Percentiles rank a stretch among this genome's conserved stretches.
These are phyloP conservation scores for Andrena hattorfiana DNA, from an alignment of 2,888 invertebrate genomes.

Conservation along the genomic window DNA sequence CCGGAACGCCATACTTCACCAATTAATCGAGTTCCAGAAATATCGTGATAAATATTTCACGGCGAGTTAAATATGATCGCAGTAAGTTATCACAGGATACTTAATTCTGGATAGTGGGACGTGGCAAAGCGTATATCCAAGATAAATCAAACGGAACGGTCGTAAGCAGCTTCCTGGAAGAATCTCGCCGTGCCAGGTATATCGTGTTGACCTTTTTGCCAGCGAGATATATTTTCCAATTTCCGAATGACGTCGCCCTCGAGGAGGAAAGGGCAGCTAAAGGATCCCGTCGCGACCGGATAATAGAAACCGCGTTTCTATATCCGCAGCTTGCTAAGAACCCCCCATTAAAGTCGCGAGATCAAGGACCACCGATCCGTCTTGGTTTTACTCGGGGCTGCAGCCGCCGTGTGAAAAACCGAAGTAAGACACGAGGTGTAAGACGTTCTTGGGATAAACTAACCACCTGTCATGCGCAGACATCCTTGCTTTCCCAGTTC, in stretches of 20 bases:
- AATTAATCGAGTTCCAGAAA: slow-evolving; percentile 45
- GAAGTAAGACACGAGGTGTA: slow-evolving; percentile 20
- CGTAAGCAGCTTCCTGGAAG: slow-evolving; percentile 72
- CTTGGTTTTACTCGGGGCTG: slow-evolving; percentile 41
- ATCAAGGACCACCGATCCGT: slow-evolving; percentile 56
- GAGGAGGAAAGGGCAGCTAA: not conserved
- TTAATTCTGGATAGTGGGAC: slow-evolving; percentile 54
- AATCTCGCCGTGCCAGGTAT: slow-evolving; percentile 53
- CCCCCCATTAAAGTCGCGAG: slow-evolving; percentile 58
- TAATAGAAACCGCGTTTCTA: slow-evolving; percentile 66
- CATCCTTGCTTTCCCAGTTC: not conserved
- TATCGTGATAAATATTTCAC: slow-evolving; percentile 49
- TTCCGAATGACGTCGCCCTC: slow-evolving; percentile 69
- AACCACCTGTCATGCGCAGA: slow-evolving; percentile 14
- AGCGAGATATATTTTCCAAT: slow-evolving; percentile 73
- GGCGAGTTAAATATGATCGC: slow-evolving; percentile 30
- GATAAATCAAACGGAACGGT: slow-evolving; percentile 72
- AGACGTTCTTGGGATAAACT: slow-evolving; percentile 23
- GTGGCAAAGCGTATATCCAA: slow-evolving; percentile 47
- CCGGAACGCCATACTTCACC: slow-evolving; percentile 10
- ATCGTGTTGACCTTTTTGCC: slow-evolving; percentile 57
- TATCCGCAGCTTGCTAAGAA: slow-evolving; percentile 59
- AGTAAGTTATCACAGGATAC: slow-evolving; percentile 57
- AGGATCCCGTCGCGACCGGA: slow-evolving; percentile 59
- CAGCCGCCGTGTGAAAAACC: slow-evolving; percentile 36